Evolutionary conservation across 92 coral and sea anemone species (phyloP), one percentile per base, ranked within the genome.

Genomic region (Heteractis magnifica): DNA sequence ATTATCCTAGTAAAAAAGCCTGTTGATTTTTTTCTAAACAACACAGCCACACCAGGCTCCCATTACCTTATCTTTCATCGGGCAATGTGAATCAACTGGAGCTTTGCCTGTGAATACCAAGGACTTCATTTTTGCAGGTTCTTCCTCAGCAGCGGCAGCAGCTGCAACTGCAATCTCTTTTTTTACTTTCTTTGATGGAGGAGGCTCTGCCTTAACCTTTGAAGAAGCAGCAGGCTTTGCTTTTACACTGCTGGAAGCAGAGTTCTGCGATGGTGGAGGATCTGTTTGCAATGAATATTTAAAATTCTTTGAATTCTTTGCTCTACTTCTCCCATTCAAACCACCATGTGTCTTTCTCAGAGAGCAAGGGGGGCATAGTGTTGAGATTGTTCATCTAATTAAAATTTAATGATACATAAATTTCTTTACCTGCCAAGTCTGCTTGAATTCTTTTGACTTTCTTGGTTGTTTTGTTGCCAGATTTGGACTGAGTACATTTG

Each of bases 81-180:
- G 80, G 73, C 98, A 96, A 65, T 83, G 82, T 51, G 83, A 82
- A 75, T 96, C 98, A n/a, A 96, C 95, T 14, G 98, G 98, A 58
- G 96, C 98, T 87, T 94, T 92, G 41, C 98, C 98, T 84, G 88
- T 88, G 79, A 96, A 96, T 56, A 93, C 95, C 52, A 96, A 80
- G 20, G 98, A 96, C 81, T 94, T 96, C 72, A 92, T 82, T 10
- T 91, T 94, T 73, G 44, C 26, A 84, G 81, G 59, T n/a, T 56
- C 86, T 52, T 56, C 77, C 51, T 72, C 81, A 1, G 64, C 20
- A 18, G 11, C 53, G n/a, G 16, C 15, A n/a, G 71, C 4, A 34
- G 19, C 62, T 19, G 10, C 21, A 41, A 58, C 0, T 8, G 49
- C 23, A 8, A 72, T 12, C 59, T 82, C 80, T 59, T 18, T 76